phyloP scores from a whole-genome alignment of 2,888 invertebrate genomes.

The Alcis repandata region DNA sequence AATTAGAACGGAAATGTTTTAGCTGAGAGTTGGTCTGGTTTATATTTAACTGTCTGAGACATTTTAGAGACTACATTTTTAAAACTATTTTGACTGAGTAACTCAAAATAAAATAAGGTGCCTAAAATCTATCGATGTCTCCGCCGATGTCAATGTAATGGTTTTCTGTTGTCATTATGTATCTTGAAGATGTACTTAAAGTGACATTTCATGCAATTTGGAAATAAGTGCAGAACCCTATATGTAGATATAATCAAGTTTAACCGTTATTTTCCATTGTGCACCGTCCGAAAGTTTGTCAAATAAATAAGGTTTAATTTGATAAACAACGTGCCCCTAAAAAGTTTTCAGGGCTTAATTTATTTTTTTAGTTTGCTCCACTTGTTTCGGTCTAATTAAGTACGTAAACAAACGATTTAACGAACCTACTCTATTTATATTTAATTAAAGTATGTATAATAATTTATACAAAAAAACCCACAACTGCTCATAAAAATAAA shows the following conservation, averaged over 20 bases:
- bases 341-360: slow-evolving; percentile 37
- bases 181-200: no score
- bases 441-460: slow-evolving; percentile 21
- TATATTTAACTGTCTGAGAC: neutral
- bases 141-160: no score
- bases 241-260: neutral
- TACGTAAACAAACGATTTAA: slow-evolving; percentile 41
- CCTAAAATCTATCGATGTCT: no score
- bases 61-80: no score
- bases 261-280: slow-evolving; percentile 24
- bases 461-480: no score
- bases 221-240: slow-evolving; percentile 7
- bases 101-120: no score
- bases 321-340: slow-evolving; percentile 51
- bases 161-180: no score
- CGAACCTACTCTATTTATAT: slow-evolving; percentile 14
- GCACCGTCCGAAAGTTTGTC: slow-evolving; percentile 59
- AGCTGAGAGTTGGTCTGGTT: neutral
- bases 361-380: slow-evolving; percentile 41
- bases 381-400: slow-evolving; percentile 35
- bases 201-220: no score
- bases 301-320: slow-evolving; percentile 63
- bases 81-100: no score
- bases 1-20: slow-evolving; percentile 15
- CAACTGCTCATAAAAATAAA: no score